Percentiles rank a stretch among this genome's conserved stretches.
phyloP scores from a whole-genome alignment of 2,113 vertebrate species.

The Oriolus oriolus region DNA sequence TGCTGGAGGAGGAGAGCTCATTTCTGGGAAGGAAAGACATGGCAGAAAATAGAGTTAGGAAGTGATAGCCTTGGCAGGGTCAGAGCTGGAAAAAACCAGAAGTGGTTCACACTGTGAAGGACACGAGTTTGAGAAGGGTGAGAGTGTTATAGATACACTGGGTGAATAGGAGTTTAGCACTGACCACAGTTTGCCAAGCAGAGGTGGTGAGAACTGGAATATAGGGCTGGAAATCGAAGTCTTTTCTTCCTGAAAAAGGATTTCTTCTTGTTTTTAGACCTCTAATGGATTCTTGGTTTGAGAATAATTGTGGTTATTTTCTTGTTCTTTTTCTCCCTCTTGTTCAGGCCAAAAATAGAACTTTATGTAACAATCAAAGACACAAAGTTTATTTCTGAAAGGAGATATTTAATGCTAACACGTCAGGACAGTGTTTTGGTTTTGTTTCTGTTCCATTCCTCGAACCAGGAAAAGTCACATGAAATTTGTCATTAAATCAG shows the following conservation, averaged over 20 bases:
- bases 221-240: not conserved
- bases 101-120: not conserved
- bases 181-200: not conserved
- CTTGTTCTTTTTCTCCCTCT: not conserved
- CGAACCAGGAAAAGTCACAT: not conserved
- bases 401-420: not conserved
- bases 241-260: not conserved
- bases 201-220: not conserved
- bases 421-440: not conserved
- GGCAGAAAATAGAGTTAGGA: not conserved
- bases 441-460: not conserved
- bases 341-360: not conserved
- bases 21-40: not conserved
- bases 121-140: not conserved
- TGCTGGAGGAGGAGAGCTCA: not conserved
- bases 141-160: not conserved
- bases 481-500: not conserved
- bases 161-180: not conserved
- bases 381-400: not conserved
- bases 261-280: not conserved
- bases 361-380: constrained; percentile 6
- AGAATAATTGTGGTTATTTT: not conserved
- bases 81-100: not conserved
- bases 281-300: not conserved
- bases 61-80: not conserved